Conservation (phyloP, 2,888 invertebrate species). For the Stegana nigrithorax region DNA sequence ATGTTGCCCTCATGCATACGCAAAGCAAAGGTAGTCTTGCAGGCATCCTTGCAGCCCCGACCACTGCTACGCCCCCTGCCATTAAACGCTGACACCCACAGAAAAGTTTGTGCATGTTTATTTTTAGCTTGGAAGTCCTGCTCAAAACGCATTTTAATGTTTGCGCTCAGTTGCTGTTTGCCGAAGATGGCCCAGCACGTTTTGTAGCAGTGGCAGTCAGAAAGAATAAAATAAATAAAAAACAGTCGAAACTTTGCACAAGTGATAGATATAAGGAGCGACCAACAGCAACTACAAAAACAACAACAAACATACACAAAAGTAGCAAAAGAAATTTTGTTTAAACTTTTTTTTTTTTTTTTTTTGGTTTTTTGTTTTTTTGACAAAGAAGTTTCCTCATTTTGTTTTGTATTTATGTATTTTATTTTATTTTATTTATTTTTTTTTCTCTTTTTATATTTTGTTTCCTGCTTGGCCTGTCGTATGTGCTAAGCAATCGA, state of each 20-base stretch:
- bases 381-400: slow-evolving; percentile 54
- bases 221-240: background rate
- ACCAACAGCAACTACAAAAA: no score
- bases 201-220: no score
- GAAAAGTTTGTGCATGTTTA: slow-evolving; percentile 21
- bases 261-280: background rate
- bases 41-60: no score
- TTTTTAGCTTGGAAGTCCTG: slow-evolving; percentile 11
- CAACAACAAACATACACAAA: slow-evolving; percentile 2
- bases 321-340: slow-evolving; percentile 50
- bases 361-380: background rate
- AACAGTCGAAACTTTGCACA: background rate
- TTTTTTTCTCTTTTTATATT: slow-evolving; percentile 13
- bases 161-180: no score
- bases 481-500: background rate
- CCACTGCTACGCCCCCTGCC: no score
- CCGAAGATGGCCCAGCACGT: slow-evolving; percentile 4
- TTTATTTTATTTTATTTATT: slow-evolving; percentile 32
- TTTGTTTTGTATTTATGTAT: slow-evolving; percentile 28
- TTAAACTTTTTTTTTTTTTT: slow-evolving; percentile 53
- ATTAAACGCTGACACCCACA: no score
- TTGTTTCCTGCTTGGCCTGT: background rate
- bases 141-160: slow-evolving; percentile 15
- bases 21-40: no score
- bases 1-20: no score